Evolutionary conservation across 2,113 vertebrate species (phyloP).

Genomic region (Stercorarius parasiticus): DNA sequence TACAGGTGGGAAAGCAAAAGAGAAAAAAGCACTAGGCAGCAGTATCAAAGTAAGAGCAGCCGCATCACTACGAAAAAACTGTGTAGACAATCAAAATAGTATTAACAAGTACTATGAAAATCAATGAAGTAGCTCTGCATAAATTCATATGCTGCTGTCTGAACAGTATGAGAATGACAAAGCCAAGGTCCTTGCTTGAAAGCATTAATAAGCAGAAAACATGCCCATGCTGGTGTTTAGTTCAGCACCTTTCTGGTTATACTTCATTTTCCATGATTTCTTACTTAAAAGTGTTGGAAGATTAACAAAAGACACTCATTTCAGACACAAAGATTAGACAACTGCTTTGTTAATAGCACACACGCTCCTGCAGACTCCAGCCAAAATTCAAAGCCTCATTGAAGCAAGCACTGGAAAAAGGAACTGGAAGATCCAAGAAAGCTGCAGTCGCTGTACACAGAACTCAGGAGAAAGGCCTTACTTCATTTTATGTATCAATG

Average conservation of each 20-base stretch:
- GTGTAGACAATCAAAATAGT: not conserved
- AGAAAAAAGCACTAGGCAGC: not conserved
- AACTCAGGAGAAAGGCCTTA: not conserved
- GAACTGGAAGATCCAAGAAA: slow-evolving; percentile 9
- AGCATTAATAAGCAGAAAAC: slow-evolving; percentile 10
- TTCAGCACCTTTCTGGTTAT: slow-evolving; percentile 17
- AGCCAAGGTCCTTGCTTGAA: not conserved
- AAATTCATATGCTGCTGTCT: not conserved
- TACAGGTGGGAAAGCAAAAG: not conserved
- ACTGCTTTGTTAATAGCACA: not conserved
- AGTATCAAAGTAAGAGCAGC: not conserved
- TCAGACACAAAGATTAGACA: not conserved
- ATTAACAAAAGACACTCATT: slow-evolving; percentile 19
- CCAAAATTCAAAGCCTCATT: not conserved
- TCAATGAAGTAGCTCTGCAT: slow-evolving; percentile 17
- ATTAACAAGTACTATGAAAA: slow-evolving; percentile 10
- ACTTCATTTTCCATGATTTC: slow-evolving; percentile 4
- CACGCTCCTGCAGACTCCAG: slow-evolving; percentile 4
- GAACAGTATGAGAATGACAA: not conserved
- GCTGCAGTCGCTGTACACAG: not conserved
- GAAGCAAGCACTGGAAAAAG: not conserved
- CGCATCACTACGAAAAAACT: not conserved
- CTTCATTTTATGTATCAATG: not conserved
- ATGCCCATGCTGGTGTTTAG: not conserved
- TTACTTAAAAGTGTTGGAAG: not conserved